Conservation (phyloP, 2,888 invertebrate genomes). For the Pammene aurita region DNA sequence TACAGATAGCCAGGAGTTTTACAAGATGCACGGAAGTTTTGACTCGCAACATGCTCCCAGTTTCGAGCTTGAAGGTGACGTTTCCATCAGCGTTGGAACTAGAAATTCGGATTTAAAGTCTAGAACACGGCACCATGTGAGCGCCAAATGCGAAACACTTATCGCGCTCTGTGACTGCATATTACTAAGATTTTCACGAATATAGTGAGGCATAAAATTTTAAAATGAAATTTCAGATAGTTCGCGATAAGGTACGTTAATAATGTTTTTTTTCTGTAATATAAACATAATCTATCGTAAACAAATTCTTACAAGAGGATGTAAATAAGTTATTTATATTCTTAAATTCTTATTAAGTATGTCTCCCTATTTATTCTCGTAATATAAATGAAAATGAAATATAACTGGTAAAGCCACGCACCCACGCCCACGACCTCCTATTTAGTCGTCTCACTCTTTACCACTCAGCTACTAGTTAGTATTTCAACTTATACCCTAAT, state of each 20-base stretch:
- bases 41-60: slow-evolving; percentile 65
- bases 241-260: neutral
- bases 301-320: no score
- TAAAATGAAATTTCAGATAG: slow-evolving; percentile 4
- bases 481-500: no score
- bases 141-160: slow-evolving; percentile 37
- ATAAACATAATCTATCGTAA: no score
- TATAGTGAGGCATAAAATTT: slow-evolving; percentile 14
- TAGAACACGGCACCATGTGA: slow-evolving; percentile 30
- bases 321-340: no score
- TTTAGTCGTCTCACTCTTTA: no score
- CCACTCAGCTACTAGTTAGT: no score
- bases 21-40: slow-evolving; percentile 57
- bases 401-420: no score
- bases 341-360: no score
- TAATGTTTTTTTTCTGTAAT: no score
- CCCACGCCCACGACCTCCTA: no score
- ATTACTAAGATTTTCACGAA: slow-evolving; percentile 29
- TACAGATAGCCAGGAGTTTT: slow-evolving; percentile 55
- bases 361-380: no score
- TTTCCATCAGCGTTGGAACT: slow-evolving; percentile 52
- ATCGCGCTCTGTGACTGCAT: slow-evolving; percentile 28
- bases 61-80: slow-evolving; percentile 58
- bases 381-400: no score
- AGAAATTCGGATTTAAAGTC: slow-evolving; percentile 52